phyloP scores from a whole-genome alignment of 2,113 vertebrate genomes.

The Mystacornis crossleyi region DNA sequence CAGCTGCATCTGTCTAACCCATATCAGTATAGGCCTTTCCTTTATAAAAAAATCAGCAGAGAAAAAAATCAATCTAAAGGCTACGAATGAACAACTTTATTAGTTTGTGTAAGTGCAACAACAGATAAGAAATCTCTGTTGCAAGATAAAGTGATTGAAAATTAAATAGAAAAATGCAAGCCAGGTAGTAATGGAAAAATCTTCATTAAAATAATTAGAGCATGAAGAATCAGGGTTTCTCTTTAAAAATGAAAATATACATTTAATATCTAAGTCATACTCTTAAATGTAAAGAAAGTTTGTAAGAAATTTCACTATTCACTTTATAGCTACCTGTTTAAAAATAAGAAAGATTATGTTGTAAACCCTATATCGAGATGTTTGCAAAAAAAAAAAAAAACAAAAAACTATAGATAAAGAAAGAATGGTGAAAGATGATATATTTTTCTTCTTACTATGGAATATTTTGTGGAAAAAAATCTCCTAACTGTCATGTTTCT shows the following conservation, averaged over 20 bases:
- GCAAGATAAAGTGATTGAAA: not conserved
- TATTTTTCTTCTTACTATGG: not conserved
- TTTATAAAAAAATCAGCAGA: not conserved
- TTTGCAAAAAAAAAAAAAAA: not conserved
- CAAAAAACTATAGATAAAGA: not conserved
- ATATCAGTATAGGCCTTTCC: not conserved
- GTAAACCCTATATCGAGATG: not conserved
- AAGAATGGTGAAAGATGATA: not conserved
- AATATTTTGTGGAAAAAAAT: not conserved
- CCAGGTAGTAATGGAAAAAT: not conserved
- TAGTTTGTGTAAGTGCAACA: not conserved
- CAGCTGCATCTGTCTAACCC: not conserved
- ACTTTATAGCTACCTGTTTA: not conserved
- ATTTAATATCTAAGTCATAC: not conserved
- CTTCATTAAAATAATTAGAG: constrained; percentile 3
- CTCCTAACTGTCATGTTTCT: not conserved
- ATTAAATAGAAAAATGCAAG: not conserved
- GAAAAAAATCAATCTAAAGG: not conserved
- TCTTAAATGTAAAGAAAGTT: not conserved
- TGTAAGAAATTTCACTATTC: not conserved
- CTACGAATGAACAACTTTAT: not conserved
- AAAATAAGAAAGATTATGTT: not conserved
- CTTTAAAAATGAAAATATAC: not conserved
- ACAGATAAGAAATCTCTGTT: constrained; percentile 13
- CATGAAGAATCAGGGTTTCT: not conserved